Evolutionary conservation across 2,797 vertebrate species (phyloP).

Genomic region (Passerculus sandwichensis): DNA sequence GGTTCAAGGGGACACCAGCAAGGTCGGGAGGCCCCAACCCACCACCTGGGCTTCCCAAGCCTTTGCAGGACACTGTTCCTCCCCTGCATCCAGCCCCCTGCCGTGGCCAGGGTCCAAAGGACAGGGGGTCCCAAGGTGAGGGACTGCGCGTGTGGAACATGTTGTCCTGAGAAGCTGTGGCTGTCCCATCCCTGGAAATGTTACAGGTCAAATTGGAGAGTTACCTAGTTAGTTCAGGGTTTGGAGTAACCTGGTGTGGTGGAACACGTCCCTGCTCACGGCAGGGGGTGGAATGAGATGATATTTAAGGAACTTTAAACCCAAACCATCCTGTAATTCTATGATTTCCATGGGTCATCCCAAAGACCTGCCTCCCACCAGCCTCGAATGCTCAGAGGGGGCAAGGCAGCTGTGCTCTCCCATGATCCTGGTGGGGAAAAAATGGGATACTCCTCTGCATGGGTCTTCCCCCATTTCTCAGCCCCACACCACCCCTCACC

Average conservation of each 20-base stretch:
- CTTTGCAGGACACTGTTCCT: background rate
- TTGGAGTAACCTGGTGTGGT: background rate
- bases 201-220: background rate
- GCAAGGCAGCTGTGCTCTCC: background rate
- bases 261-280: background rate
- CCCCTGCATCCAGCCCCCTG: no score
- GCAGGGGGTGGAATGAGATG: background rate
- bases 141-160: rapidly evolving
- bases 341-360: background rate
- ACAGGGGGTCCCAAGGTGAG: background rate
- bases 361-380: background rate
- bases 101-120: background rate
- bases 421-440: rapidly evolving
- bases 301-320: background rate
- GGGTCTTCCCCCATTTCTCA: background rate
- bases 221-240: background rate
- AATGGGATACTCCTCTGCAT: rapidly evolving
- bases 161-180: background rate
- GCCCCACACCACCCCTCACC: background rate
- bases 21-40: constrained; percentile 16
- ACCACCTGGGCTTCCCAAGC: background rate
- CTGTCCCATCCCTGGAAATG: background rate
- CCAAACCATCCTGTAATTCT: background rate
- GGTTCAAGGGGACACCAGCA: constrained; percentile 51
- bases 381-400: background rate